Conservation (phyloP, 2,797 vertebrate genomes). For the Tolypeutes matacus region DNA sequence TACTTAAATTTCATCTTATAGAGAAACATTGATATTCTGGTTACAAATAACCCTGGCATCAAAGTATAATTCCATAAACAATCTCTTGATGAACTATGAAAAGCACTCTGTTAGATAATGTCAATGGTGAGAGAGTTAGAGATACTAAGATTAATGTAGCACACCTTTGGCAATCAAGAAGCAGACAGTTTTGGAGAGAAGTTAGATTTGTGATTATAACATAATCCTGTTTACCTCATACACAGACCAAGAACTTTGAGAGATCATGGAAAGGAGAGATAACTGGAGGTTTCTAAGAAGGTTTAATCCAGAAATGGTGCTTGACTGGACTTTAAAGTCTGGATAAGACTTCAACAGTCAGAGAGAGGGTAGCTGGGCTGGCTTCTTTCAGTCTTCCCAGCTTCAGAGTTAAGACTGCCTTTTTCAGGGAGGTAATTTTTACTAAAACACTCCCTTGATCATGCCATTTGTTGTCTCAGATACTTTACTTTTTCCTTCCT, state of each 20-base stretch:
- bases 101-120: not conserved
- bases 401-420: not conserved
- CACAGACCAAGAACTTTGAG: not conserved
- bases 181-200: not conserved
- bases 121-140: not conserved
- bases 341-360: not conserved
- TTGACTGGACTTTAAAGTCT: not conserved
- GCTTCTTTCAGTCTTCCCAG: not conserved
- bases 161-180: no score
- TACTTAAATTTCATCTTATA: not conserved
- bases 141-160: not conserved
- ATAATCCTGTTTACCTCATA: not conserved
- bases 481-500: conserved; percentile 27
- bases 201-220: not conserved
- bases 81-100: not conserved
- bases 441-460: conserved; percentile 20
- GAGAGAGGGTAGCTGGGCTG: not conserved
- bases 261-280: not conserved
- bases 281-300: conserved; percentile 39
- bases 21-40: not conserved
- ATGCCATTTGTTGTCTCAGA: conserved; percentile 51
- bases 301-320: not conserved
- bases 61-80: conserved; percentile 31
- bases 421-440: conserved; percentile 31
- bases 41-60: not conserved